Base-by-base conservation (phyloP, 1,140 invertebrate genomes). In the Andricus grossulariae region DNA sequence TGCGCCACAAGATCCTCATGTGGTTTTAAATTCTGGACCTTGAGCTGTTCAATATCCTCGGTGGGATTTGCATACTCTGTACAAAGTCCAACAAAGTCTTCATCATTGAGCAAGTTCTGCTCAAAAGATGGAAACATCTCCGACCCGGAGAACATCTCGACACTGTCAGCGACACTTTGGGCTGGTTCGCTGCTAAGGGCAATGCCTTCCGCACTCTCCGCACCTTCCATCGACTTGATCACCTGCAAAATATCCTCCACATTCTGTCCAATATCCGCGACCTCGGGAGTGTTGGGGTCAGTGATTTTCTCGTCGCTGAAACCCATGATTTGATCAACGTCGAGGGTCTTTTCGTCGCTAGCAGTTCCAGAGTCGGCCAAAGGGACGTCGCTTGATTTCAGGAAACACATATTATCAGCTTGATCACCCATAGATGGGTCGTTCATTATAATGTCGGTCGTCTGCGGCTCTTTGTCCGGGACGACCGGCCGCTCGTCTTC, bases 351-450 rank as follows among this genome's bases (percentile, higher is more conserved):
- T 18, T 81, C 77, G 18, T 82, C 82, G 55, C 77, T 77, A 18
- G 79, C 80, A 57, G 79, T 80, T 16, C 77, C 80, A 15, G 66
- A 77, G 74, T 78, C 84, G 85, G 79, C 85, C 87, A 85, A 81
- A 71, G 84, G 86, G 83, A 88, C 88, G 57, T 89, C 87, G 80
- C 84, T 87, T 70, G 87, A 86, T 87, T 91, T 91, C 74, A 90
- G 82, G 81, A 92, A 92, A 83, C 95, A 94, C 94, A 95, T 95
- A 84, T 93, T 93, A 87, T 93, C 90, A 81, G 90, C 87, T 89
- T 94, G 92, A 87, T 94, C 94, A 90, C 93, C 94, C 94, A 94
- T 95, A 92, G 92, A 92, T 92, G 91, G 87, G 82, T 88, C 89
- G 89, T 88, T 92, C 91, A 92, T 92, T 90, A 92, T 92, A 90